Evolutionary conservation across 1,140 invertebrate genomes (phyloP), one percentile per base, ranked within the genome.

Genomic region (Lucilia sericata): DNA sequence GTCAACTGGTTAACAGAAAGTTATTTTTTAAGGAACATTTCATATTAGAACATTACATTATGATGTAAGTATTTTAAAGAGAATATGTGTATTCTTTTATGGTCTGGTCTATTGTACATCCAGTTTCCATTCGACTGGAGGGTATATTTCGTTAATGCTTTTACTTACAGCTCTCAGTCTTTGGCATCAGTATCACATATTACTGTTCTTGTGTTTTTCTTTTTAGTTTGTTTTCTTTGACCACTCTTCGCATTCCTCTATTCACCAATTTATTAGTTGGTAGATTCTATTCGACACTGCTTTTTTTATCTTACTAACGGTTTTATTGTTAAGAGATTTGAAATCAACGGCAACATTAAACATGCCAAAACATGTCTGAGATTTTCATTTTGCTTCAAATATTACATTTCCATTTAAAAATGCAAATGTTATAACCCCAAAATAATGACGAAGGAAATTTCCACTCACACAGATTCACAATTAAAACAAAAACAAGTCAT

Each of bases 381-480:
- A 80, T 80, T 80, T 80, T 21, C 5, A 70, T 70, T 70, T 70
- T 21, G 21, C 17, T n/a, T 70, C 65, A 70, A 70, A 70, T 80
- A 25, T 51, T 80, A 80, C 76, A 80, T 49, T 80, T 51, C 42
- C 42, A 19, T 49, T 80, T 80, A 49, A 80, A 80, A 51, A 80
- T 80, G 76, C 76, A 80, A 80, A 80, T 80, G 42, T 49, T 49
- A 49, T 80, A 80, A 80, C 76, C 76, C 76, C 76, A 49, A 80
- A 80, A 49, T 80, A 42, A 80, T 49, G 19, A 78, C 8, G 19
- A 60, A 8, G n/a, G 17, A 60, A n/a, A 60, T 14, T 30, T 30
- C 25, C 55, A 60, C 42, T 10, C 42, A 42, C 42, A 42, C 42
- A 3, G 14, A 60, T 7, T 14, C n/a, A 60, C 14, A 17, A 60